A percentile compares a stretch with the other conserved stretches of the same genome.
Conservation (phyloP, 2,888 invertebrate species). For the Ormyrus thymus region DNA sequence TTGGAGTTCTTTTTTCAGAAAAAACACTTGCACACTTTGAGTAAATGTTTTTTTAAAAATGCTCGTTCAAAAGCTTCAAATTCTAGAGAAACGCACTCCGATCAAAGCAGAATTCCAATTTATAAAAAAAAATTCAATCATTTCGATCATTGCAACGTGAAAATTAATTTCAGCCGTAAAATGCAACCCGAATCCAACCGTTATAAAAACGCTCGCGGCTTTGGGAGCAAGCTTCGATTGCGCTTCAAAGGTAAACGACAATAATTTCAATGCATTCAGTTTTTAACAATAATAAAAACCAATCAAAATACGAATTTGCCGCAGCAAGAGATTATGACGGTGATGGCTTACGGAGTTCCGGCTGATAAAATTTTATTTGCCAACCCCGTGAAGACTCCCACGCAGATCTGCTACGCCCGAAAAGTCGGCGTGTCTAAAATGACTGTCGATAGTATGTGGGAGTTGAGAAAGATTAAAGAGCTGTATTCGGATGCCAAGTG, state of each 20-base stretch:
- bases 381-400: conserved; percentile 78
- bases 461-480: conserved; percentile 77
- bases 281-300: conserved; percentile 6
- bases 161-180: conserved; percentile 76
- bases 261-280: neutral
- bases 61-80: no score
- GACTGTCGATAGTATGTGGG: conserved; percentile 79
- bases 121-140: conserved; percentile 24
- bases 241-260: conserved; percentile 75
- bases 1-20: no score
- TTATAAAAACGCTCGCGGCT: conserved; percentile 75
- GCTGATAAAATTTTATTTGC: conserved; percentile 78
- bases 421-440: conserved; percentile 75
- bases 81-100: no score
- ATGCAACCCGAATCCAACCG: conserved; percentile 78
- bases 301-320: conserved; percentile 9
- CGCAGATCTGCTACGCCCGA: conserved; percentile 77
- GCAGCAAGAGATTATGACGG: conserved; percentile 77
- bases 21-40: no score
- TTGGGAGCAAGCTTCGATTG: conserved; percentile 80
- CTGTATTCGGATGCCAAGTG: conserved; percentile 76
- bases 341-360: conserved; percentile 76
- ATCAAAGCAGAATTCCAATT: neutral
- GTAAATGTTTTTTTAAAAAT: no score
- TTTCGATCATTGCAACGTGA: conserved; percentile 4